phyloP scores from a whole-genome alignment of 2,888 invertebrate species.

The Drosophila buzzatii region DNA sequence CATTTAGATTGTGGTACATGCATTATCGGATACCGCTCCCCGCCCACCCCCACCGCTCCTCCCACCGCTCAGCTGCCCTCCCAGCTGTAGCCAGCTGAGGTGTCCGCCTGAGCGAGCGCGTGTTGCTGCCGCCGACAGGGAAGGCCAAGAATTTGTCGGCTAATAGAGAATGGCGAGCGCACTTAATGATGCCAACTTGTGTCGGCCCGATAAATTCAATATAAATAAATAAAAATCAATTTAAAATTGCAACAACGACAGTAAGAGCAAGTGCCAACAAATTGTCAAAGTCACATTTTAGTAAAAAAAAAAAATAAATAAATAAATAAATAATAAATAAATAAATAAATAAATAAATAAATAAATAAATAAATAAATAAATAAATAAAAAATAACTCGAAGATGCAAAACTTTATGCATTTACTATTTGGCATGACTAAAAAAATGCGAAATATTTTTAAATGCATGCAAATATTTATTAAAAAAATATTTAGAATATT shows the following conservation, averaged over 20 bases:
- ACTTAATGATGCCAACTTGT: conserved; percentile 80
- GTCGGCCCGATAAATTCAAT: conserved; percentile 47
- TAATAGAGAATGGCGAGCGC: conserved; percentile 80
- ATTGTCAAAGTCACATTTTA: neutral
- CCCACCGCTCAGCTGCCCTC: neutral
- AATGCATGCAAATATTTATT: neutral
- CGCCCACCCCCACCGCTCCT: neutral
- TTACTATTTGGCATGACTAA: neutral
- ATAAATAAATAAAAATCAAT: conserved; percentile 30
- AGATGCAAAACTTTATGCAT: neutral
- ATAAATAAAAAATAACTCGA: neutral
- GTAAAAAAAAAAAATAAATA: no score
- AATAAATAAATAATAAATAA: no score
- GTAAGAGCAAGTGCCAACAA: neutral
- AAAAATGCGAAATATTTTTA: neutral
- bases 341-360: no score
- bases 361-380: no score
- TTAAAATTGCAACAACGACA: neutral
- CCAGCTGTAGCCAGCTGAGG: conserved; percentile 28
- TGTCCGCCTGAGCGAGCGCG: conserved; percentile 51
- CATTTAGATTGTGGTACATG: conserved; percentile 81
- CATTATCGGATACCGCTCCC: conserved; percentile 65
- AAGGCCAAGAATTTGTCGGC: conserved; percentile 81
- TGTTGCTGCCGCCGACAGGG: conserved; percentile 72
- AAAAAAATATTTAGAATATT: neutral